phyloP scores from a whole-genome alignment of 2,113 vertebrate species.

The Panthera uncia region DNA sequence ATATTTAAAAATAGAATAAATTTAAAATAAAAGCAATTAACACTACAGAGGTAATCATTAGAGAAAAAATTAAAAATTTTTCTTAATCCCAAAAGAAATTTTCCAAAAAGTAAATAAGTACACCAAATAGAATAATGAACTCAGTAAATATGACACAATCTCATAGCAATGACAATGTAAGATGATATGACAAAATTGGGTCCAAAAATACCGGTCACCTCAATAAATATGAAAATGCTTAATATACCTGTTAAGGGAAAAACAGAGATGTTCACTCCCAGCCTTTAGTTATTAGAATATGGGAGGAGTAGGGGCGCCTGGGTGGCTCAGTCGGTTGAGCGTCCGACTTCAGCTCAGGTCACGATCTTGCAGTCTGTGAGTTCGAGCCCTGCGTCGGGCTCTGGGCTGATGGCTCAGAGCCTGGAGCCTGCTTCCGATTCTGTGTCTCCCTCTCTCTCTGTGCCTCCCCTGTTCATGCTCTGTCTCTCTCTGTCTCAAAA shows the following conservation, averaged over 20 bases:
- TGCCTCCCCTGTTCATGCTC: no score
- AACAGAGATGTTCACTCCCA: background rate
- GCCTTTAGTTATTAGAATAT: background rate
- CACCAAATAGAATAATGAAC: background rate
- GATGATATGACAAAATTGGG: background rate
- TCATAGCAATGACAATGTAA: background rate
- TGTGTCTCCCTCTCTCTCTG: no score
- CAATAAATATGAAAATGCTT: background rate
- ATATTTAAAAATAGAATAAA: background rate
- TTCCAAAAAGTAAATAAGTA: background rate
- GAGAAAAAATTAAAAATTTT: background rate
- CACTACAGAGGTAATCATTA: background rate
- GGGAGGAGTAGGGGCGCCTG: background rate
- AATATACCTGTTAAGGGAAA: background rate
- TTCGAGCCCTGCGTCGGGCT: no score
- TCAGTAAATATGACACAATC: background rate
- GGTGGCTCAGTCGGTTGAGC: no score
- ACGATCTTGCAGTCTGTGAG: no score
- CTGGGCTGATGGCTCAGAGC: no score
- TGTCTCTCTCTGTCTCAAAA: no score
- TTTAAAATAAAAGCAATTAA: background rate
- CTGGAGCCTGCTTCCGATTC: no score
- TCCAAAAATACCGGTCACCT: background rate
- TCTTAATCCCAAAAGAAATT: background rate
- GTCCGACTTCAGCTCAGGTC: no score